These are phyloP conservation scores for Alectura lathami DNA, from an alignment of 2,113 vertebrate species.

Conservation along the genomic window DNA sequence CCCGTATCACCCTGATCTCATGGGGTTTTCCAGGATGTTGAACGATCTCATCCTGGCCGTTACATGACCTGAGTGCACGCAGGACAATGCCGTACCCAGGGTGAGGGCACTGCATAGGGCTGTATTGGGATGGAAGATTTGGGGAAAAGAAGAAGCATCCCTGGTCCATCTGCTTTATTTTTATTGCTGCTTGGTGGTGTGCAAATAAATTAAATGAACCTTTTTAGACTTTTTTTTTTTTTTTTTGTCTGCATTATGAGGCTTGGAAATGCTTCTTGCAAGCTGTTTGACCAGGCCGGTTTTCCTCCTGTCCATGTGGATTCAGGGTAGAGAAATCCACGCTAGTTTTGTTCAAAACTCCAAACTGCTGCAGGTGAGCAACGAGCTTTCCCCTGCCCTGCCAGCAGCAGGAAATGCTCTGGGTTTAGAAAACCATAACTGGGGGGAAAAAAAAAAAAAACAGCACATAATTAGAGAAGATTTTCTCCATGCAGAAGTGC, in stretches of 20 bases:
- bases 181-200: not conserved
- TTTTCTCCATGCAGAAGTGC: not conserved
- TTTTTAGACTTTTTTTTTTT: not conserved
- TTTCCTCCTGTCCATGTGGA: not conserved
- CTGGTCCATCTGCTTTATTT: not conserved
- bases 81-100: not conserved
- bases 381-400: not conserved
- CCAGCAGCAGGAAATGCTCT: not conserved
- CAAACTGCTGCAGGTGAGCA: not conserved
- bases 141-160: not conserved
- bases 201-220: not conserved
- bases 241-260: not conserved
- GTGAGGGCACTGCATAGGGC: not conserved
- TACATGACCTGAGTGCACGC: not conserved
- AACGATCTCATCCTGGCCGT: too few relatives aligned
- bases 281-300: not conserved
- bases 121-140: not conserved
- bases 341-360: not conserved
- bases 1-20: too few relatives aligned
- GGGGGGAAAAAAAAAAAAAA: not conserved
- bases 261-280: not conserved
- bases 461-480: not conserved
- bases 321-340: too few relatives aligned
- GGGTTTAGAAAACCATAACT: not conserved
- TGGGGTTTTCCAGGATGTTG: too few relatives aligned